Conservation (phyloP, 1,140 invertebrate genomes). For the Radopholus similis region DNA sequence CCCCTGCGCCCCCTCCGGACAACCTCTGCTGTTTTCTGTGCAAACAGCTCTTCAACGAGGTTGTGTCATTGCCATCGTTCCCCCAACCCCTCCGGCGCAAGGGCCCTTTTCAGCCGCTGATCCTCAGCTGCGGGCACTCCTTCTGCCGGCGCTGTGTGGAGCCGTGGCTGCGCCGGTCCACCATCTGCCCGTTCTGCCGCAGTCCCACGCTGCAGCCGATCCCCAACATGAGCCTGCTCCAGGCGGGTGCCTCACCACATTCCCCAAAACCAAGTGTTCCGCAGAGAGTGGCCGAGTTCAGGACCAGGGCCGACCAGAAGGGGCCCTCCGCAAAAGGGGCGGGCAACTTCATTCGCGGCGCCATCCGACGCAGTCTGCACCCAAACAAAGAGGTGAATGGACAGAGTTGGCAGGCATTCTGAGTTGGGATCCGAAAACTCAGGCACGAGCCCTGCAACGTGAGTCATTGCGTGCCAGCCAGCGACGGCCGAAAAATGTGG, state of each 20-base stretch:
- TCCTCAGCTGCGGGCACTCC: slow-evolving; percentile 14
- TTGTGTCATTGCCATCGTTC: background rate
- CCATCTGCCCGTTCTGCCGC: slow-evolving; percentile 13
- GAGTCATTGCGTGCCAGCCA: slow-evolving; percentile 12
- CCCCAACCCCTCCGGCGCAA: background rate
- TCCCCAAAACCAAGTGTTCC: background rate
- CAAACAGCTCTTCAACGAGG: background rate
- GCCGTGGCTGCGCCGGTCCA: slow-evolving; percentile 6
- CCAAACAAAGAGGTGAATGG: slow-evolving; percentile 7
- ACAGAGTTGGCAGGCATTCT: background rate
- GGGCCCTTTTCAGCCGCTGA: background rate
- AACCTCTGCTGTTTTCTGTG: background rate
- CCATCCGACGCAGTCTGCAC: slow-evolving; percentile 1
- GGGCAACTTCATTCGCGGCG: background rate
- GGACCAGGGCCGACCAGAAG: background rate
- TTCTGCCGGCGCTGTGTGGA: slow-evolving; percentile 13
- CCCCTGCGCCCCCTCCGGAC: no score
- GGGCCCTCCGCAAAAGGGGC: background rate
- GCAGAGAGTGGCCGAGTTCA: slow-evolving; percentile 9
- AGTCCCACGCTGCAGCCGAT: slow-evolving; percentile 1
- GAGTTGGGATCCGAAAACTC: background rate
- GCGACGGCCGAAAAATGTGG: slow-evolving; percentile 1
- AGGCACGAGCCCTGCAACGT: background rate
- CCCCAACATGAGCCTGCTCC: background rate
- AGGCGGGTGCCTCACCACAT: background rate